phyloP scores from a whole-genome alignment of 2,888 invertebrate species.

The Ochlodes sylvanus region DNA sequence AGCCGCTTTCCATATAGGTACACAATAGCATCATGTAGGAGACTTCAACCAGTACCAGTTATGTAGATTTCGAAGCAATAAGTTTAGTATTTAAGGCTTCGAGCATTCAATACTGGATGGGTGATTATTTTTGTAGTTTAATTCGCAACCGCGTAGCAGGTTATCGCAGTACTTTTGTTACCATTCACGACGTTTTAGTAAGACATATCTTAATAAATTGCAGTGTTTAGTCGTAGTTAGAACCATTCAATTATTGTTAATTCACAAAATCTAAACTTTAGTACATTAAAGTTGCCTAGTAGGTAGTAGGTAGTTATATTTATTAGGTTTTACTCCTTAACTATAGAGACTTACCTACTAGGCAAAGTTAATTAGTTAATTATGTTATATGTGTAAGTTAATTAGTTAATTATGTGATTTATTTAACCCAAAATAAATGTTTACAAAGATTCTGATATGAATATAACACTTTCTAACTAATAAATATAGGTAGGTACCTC shows the following conservation, averaged over 20 bases:
- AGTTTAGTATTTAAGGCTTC: slow-evolving; percentile 57
- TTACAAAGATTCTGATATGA: too few species aligned
- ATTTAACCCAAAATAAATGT: too few species aligned
- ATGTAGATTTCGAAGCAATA: slow-evolving; percentile 58
- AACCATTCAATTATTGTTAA: slow-evolving; percentile 7
- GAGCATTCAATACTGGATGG: slow-evolving; percentile 62
- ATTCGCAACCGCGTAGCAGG: slow-evolving; percentile 63
- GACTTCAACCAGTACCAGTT: slow-evolving; percentile 61
- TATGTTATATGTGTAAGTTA: too few species aligned
- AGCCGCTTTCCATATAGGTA: slow-evolving; percentile 45
- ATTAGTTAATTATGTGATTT: too few species aligned
- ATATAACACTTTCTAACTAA: too few species aligned
- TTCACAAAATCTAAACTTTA: slow-evolving; percentile 14
- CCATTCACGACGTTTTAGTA: slow-evolving; percentile 42
- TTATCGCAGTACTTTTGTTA: slow-evolving; percentile 64
- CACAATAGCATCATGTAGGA: slow-evolving; percentile 50
- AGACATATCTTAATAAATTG: slow-evolving; percentile 12
- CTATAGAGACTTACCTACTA: too few species aligned
- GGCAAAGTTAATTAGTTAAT: too few species aligned
- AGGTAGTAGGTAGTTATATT: not conserved
- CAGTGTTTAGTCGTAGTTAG: slow-evolving; percentile 7
- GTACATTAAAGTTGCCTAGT: not conserved
- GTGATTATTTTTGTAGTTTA: slow-evolving; percentile 78
- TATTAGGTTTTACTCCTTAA: too few species aligned
- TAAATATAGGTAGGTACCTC: too few species aligned